Evolutionary conservation across 2,888 invertebrate genomes (phyloP), one percentile per base, ranked within the genome.

Genomic region (Tipula helvola): DNA sequence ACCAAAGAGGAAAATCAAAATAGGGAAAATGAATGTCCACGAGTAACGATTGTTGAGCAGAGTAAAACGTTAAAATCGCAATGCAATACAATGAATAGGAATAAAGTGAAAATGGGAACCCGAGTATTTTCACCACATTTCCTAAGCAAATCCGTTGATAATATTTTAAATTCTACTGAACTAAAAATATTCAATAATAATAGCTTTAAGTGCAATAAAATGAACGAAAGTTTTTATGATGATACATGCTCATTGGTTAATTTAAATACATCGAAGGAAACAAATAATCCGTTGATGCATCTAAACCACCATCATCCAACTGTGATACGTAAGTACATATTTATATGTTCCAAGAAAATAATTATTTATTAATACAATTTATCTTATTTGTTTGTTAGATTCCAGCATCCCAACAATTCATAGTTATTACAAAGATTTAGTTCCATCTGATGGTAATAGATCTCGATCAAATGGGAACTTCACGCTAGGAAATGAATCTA

Each of bases 81-180:
- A 18, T 71, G 71, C 71, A 42, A 86, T 88, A 91, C 93, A 88
- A 93, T 93, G 44, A 92, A 94, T 88, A 92, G 95, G 88, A 92
- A 93, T 88, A 95, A 95, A 3, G 95, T 95, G 3, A 95, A 95
- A 92, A 95, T 95, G 95, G 96, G 95, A 10, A 95, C 95, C 8
- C 93, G 95, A 89, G 95, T 95, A 10, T 95, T 95, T 89, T 88
- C 88, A 39, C 87, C 88, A 42, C 88, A 88, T 87, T 88, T 88
- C 86, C 84, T 89, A 42, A 89, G 88, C 86, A 89, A 88, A 87
- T 89, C 89, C 7, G 88, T 88, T 86, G 89, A 89, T 85, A 89
- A 88, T 86, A 87, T 88, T 71, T 88, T 71, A 71, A 71, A 71
- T 71, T 71, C 71, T 10, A 28, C 28, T 12, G 71, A 71, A 10